Conservation (phyloP, 2,797 vertebrate genomes). For the Clarias platycephalus region DNA sequence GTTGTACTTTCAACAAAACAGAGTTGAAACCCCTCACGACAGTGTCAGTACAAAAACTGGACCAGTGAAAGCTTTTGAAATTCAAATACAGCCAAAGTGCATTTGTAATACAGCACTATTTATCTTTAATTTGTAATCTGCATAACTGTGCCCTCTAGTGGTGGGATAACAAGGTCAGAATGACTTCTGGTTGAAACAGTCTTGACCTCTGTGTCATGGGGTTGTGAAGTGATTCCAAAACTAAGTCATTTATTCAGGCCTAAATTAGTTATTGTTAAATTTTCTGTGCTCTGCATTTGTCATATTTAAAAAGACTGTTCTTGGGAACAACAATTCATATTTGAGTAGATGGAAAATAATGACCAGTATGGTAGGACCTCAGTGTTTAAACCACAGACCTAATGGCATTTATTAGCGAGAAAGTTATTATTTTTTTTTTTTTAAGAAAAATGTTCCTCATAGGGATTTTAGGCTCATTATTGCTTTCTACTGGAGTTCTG, state of each 20-base stretch:
- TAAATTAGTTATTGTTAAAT: neutral
- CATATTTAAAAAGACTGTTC: neutral
- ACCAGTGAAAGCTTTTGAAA: neutral
- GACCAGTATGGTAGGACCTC: neutral
- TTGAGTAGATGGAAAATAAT: neutral
- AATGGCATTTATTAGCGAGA: neutral
- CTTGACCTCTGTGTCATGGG: neutral
- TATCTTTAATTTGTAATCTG: neutral
- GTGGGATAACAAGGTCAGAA: slow-evolving; percentile 23
- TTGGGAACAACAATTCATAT: neutral
- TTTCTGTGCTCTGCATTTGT: neutral
- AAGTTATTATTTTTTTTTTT: neutral
- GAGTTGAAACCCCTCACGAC: neutral
- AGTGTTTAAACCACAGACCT: neutral
- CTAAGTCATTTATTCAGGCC: neutral
- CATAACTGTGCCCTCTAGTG: slow-evolving; percentile 31
- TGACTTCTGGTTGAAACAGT: neutral
- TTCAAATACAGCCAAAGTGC: neutral
- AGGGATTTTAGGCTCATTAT: neutral
- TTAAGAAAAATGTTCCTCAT: neutral
- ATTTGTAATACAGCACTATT: neutral
- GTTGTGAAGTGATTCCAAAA: neutral
- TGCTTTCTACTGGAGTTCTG: neutral
- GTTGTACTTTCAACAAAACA: neutral
- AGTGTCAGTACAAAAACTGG: neutral